These are phyloP conservation scores for Seladonia tumulorum DNA, from an alignment of 2,888 invertebrate species.

Conservation along the genomic window DNA sequence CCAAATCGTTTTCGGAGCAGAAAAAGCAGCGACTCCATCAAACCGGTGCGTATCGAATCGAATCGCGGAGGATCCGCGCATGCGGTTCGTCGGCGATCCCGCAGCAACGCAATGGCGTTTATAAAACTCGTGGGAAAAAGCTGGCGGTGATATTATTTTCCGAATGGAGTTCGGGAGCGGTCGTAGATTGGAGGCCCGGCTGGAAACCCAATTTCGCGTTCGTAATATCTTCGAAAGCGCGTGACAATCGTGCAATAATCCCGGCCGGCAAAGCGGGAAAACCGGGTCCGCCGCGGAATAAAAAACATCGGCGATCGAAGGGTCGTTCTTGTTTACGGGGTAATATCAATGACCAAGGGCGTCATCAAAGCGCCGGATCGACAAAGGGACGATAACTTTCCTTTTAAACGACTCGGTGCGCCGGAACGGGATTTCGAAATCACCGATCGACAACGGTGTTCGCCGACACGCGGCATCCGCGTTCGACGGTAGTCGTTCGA, in stretches of 20 bases:
- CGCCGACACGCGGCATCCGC: background rate
- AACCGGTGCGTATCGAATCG: background rate
- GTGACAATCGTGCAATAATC: constrained; percentile 50
- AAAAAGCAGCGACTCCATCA: background rate
- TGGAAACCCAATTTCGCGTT: constrained; percentile 53
- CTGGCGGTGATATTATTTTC: background rate
- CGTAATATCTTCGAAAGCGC: constrained; percentile 51
- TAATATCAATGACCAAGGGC: constrained; percentile 31
- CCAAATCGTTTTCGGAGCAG: background rate
- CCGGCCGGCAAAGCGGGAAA: constrained; percentile 18
- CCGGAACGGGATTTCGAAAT: constrained; percentile 49
- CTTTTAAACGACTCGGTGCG: background rate
- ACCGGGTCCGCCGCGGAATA: constrained; percentile 10
- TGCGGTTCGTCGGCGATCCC: too few relatives aligned
- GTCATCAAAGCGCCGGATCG: constrained; percentile 19
- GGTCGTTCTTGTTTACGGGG: constrained; percentile 21
- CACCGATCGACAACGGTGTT: constrained; percentile 31
- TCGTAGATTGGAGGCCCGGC: constrained; percentile 5
- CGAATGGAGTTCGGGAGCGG: constrained; percentile 3
- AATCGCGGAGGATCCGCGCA: background rate
- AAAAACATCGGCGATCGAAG: constrained; percentile 17
- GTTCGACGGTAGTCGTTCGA: background rate
- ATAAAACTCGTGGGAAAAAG: constrained; percentile 3
- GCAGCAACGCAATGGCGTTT: background rate
- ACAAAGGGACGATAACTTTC: constrained; percentile 11